Conservation (phyloP, 2,113 vertebrate species). For the Campylomormyrus tamandua region DNA sequence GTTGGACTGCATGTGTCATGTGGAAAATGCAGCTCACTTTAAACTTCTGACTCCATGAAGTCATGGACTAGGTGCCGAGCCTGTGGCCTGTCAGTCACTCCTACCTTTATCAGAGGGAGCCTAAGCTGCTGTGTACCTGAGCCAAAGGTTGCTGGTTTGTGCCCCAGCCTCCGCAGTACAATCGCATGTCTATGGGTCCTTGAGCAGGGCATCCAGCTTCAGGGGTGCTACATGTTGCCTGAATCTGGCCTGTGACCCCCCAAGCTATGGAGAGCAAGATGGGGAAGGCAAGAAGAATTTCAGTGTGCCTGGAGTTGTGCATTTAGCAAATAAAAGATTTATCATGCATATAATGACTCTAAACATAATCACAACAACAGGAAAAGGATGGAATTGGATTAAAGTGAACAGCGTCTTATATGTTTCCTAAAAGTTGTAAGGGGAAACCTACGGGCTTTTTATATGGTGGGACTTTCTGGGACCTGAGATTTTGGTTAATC, state of each 20-base stretch:
- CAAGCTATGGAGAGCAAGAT: background rate
- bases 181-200: too few species aligned
- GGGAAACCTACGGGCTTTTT: background rate
- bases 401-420: background rate
- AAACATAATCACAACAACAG: background rate
- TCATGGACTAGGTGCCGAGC: background rate
- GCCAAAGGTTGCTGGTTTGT: too few species aligned
- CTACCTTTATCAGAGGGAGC: background rate
- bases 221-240: background rate
- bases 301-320: background rate
- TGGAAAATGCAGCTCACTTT: background rate
- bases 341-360: background rate
- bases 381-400: background rate
- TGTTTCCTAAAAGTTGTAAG: background rate
- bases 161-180: background rate
- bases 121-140: background rate
- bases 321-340: background rate
- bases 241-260: background rate
- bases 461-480: too few species aligned
- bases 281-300: background rate
- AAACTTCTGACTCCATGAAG: background rate
- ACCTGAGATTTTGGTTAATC: background rate
- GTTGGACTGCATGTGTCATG: background rate
- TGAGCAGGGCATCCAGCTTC: background rate
- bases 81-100: background rate